These are phyloP conservation scores for Solen grandis DNA, from an alignment of 1,140 invertebrate species.

Conservation along the genomic window DNA sequence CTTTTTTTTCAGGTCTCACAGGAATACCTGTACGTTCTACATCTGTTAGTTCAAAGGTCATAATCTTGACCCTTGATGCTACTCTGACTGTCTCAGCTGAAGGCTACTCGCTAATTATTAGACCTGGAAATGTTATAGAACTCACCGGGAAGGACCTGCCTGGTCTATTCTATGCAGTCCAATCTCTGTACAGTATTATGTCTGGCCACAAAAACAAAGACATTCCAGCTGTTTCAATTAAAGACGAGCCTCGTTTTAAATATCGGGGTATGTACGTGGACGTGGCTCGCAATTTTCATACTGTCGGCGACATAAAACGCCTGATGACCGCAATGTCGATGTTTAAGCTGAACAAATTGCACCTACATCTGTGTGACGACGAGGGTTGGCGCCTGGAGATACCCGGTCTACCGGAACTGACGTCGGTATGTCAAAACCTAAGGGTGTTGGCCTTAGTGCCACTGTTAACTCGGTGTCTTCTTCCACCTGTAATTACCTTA, in stretches of 20 bases:
- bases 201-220: slow-evolving; percentile 20
- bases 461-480: too few relatives aligned
- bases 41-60: too few relatives aligned
- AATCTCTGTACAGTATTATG: slow-evolving; percentile 65
- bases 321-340: slow-evolving; percentile 75
- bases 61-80: too few relatives aligned
- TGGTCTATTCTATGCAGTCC: slow-evolving; percentile 72
- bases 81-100: too few relatives aligned
- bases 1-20: too few relatives aligned
- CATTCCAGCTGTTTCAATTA: slow-evolving; percentile 59
- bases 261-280: slow-evolving; percentile 77
- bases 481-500: too few relatives aligned
- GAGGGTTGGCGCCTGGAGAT: slow-evolving; percentile 80
- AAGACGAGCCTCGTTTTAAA: slow-evolving; percentile 72
- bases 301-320: slow-evolving; percentile 61
- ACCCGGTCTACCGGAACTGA: slow-evolving; percentile 73
- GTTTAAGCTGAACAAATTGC: slow-evolving; percentile 79
- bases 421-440: slow-evolving; percentile 71
- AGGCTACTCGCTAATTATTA: too few relatives aligned
- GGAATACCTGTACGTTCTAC: too few relatives aligned
- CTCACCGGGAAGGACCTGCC: slow-evolving; percentile 53
- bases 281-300: slow-evolving; percentile 74
- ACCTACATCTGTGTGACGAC: slow-evolving; percentile 79
- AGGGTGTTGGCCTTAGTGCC: too few relatives aligned
- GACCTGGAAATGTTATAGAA: too few relatives aligned